Conservation (phyloP, 2,113 vertebrate species). For the Chrysemys picta region DNA sequence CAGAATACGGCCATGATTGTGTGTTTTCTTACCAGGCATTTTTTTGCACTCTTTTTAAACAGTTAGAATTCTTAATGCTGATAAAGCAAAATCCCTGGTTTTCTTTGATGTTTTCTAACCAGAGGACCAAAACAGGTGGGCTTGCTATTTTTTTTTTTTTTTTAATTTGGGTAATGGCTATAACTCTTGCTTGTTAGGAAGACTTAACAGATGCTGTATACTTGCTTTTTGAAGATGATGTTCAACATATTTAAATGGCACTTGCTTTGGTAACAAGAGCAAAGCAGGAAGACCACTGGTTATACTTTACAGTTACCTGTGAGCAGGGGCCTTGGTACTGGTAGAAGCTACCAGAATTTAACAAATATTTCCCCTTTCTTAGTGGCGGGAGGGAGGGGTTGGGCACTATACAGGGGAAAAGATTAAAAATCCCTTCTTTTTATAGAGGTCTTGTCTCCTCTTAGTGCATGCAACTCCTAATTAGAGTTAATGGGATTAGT, state of each 20-base stretch:
- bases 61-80: slow-evolving; percentile 14
- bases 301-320: slow-evolving; percentile 57
- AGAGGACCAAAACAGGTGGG: neutral
- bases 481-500: slow-evolving; percentile 63
- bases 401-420: slow-evolving; percentile 35
- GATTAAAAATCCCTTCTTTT: slow-evolving; percentile 60
- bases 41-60: slow-evolving; percentile 30
- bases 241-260: slow-evolving; percentile 40
- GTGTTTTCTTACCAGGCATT: slow-evolving; percentile 14
- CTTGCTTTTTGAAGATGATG: slow-evolving; percentile 59
- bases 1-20: neutral
- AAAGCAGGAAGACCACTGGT: slow-evolving; percentile 42
- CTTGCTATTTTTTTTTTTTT: neutral
- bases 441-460: slow-evolving; percentile 56
- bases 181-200: slow-evolving; percentile 42
- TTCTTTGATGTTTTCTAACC: slow-evolving; percentile 4
- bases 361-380: slow-evolving; percentile 56
- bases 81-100: slow-evolving; percentile 4
- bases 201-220: slow-evolving; percentile 41
- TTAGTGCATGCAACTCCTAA: slow-evolving; percentile 70
- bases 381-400: neutral
- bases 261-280: slow-evolving; percentile 37
- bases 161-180: neutral
- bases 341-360: slow-evolving; percentile 47
- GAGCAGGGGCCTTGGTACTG: slow-evolving; percentile 43